Percentiles rank a stretch among this genome's conserved stretches.
Evolutionary conservation across 2,113 vertebrate genomes (phyloP).

Genomic region (Odobenus rosmarus): DNA sequence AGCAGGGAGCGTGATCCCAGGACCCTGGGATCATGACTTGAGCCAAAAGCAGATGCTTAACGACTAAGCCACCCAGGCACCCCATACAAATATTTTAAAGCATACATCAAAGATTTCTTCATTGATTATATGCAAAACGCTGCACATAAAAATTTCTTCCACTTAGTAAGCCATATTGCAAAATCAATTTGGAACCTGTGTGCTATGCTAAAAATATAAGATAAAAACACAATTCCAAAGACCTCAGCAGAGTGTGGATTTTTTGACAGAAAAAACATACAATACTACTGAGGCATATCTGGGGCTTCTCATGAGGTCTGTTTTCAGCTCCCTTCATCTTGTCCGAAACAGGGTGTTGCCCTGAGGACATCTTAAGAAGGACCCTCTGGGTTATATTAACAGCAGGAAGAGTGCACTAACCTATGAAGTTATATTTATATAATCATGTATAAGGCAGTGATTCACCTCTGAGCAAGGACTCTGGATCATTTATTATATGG

Average conservation of each 20-base stretch:
- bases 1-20: no score
- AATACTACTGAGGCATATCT: background rate
- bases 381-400: background rate
- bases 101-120: background rate
- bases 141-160: background rate
- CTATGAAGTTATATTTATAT: background rate
- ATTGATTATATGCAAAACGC: background rate
- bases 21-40: no score
- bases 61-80: no score
- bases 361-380: background rate
- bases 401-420: background rate
- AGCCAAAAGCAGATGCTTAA: no score
- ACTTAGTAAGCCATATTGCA: background rate
- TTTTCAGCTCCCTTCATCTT: background rate
- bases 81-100: conserved; percentile 14
- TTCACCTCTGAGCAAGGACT: background rate
- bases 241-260: background rate
- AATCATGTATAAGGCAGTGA: background rate
- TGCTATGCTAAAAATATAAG: conserved; percentile 11
- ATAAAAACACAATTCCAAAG: background rate
- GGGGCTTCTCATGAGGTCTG: background rate
- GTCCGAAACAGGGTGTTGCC: background rate
- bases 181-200: background rate
- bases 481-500: background rate
- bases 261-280: background rate